These are phyloP conservation scores for Erebia palarica DNA, from an alignment of 2,888 invertebrate genomes.

Conservation along the genomic window DNA sequence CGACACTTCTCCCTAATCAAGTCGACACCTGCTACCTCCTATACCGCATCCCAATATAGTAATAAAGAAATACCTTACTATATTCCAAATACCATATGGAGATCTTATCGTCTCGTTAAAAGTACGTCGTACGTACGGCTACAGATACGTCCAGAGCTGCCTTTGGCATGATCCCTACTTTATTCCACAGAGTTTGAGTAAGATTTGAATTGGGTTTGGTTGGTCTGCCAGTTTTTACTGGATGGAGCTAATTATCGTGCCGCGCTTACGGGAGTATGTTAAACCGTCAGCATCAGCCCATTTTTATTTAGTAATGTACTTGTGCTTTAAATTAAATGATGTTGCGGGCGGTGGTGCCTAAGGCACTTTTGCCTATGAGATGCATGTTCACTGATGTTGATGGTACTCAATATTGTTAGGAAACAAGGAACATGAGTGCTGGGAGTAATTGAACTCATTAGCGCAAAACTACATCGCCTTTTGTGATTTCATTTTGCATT, in stretches of 20 bases:
- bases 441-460: neutral
- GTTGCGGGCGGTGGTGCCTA: neutral
- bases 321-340: neutral
- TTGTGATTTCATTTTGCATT: no score
- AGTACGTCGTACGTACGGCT: no score
- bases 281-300: neutral
- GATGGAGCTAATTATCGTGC: conserved; percentile 5
- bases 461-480: neutral
- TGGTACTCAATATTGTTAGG: neutral
- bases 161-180: conserved; percentile 14
- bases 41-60: conserved; percentile 36
- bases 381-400: neutral
- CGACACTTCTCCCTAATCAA: conserved; percentile 35
- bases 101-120: conserved; percentile 40
- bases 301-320: neutral
- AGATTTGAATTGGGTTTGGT: conserved; percentile 13
- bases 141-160: conserved; percentile 29
- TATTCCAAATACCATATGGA: conserved; percentile 36
- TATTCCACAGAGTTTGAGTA: conserved; percentile 4
- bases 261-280: conserved; percentile 5
- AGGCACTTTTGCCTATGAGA: neutral
- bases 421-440: neutral
- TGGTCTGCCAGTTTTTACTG: conserved; percentile 7
- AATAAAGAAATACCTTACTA: conserved; percentile 41
- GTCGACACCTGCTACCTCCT: conserved; percentile 24